A percentile compares a stretch with the other conserved stretches of the same genome.
phyloP scores from a whole-genome alignment of 2,113 vertebrate species.

The Brachirus orientalis region DNA sequence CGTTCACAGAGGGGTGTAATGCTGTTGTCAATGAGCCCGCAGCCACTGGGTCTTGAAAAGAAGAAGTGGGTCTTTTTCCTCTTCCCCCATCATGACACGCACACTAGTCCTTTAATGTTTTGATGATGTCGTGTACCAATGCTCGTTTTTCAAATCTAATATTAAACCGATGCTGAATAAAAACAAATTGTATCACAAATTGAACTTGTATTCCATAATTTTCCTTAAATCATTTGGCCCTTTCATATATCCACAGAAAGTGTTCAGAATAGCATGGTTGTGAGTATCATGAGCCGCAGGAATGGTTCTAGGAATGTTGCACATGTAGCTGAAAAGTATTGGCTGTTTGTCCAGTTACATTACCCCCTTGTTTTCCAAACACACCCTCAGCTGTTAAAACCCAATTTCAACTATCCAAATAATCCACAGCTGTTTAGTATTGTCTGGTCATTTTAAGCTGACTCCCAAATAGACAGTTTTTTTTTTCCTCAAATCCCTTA shows the following conservation, averaged over 20 bases:
- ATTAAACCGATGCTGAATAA: too few relatives aligned
- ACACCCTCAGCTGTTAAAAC: conserved; percentile 64
- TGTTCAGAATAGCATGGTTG: conserved; percentile 49
- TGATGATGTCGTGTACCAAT: too few relatives aligned
- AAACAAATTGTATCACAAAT: too few relatives aligned
- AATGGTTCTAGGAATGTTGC: conserved; percentile 69
- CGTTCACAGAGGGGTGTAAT: too few relatives aligned
- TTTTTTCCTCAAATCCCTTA: conserved; percentile 26
- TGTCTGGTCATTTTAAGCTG: conserved; percentile 49
- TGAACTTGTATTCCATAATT: too few relatives aligned
- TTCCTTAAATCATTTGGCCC: too few relatives aligned
- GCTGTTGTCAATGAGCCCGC: too few relatives aligned
- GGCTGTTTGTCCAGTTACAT: conserved; percentile 58
- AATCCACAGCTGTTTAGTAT: conserved; percentile 52
- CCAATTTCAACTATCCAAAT: conserved; percentile 55
- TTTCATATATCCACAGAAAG: conserved; percentile 11
- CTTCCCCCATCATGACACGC: too few relatives aligned
- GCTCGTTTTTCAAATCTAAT: too few relatives aligned
- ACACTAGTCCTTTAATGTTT: too few relatives aligned
- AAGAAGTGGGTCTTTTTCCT: too few relatives aligned
- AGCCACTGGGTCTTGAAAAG: too few relatives aligned
- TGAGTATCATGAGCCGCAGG: conserved; percentile 49
- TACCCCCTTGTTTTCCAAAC: conserved; percentile 30
- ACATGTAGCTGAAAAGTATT: conserved; percentile 61
- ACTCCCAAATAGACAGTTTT: conserved; percentile 46